These are phyloP conservation scores for Hydrozoanthus gracilis DNA, from an alignment of 92 coral and sea anemone species.

Conservation along the genomic window DNA sequence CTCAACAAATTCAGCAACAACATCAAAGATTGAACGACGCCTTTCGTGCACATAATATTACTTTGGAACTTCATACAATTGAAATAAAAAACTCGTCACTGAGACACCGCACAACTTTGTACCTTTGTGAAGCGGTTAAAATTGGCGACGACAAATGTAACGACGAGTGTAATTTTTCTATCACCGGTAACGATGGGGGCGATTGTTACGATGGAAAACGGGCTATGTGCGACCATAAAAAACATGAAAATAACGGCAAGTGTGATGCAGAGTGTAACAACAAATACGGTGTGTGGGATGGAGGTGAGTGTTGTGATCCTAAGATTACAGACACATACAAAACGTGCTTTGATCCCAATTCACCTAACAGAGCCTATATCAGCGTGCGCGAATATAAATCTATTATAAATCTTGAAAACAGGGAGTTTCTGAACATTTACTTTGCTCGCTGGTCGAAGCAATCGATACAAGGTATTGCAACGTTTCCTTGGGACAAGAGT, in stretches of 20 bases:
- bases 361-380: conserved; percentile 85
- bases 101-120: conserved; percentile 76
- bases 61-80: conserved; percentile 72
- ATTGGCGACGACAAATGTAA: conserved; percentile 81
- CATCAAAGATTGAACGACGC: conserved; percentile 61
- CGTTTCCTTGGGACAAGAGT: conserved; percentile 95
- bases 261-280: conserved; percentile 94
- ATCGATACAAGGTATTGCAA: conserved; percentile 75
- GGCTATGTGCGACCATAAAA: conserved; percentile 78
- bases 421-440: conserved; percentile 78
- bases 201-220: conserved; percentile 80
- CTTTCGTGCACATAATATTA: conserved; percentile 75
- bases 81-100: conserved; percentile 78
- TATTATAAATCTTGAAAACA: conserved; percentile 67
- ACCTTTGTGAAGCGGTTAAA: conserved; percentile 73
- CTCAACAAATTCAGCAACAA: conserved; percentile 68
- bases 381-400: conserved; percentile 85
- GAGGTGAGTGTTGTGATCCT: conserved; percentile 90
- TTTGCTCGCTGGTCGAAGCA: conserved; percentile 84
- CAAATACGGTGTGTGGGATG: conserved; percentile 78
- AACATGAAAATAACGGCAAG: conserved; percentile 79
- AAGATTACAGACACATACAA: conserved; percentile 60
- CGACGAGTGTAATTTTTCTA: conserved; percentile 64
- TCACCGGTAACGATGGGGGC: conserved; percentile 93
- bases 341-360: conserved; percentile 88